Evolutionary conservation across 2,797 vertebrate species (phyloP).

Genomic region (Danio kyathit): DNA sequence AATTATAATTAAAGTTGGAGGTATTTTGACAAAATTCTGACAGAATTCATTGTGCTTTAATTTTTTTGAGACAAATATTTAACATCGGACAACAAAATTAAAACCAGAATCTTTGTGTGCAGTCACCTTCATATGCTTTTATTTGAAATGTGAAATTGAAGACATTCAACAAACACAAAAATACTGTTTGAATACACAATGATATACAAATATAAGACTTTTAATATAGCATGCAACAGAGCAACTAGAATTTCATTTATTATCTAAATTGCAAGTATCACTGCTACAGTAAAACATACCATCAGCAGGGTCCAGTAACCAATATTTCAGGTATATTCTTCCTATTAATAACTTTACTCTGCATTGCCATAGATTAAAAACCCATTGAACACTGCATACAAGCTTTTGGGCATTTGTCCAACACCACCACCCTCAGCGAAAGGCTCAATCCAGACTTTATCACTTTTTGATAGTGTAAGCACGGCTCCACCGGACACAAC

Average conservation of each 20-base stretch:
- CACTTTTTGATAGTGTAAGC: slow-evolving; percentile 56
- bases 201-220: neutral
- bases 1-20: too few species aligned
- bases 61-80: too few species aligned
- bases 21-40: too few species aligned
- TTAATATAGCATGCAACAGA: neutral
- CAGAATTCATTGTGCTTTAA: too few species aligned
- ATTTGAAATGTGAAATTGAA: slow-evolving; percentile 18
- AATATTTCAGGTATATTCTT: neutral
- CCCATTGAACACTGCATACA: slow-evolving; percentile 77
- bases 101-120: neutral
- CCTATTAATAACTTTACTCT: neutral
- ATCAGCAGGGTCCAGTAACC: neutral
- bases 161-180: neutral
- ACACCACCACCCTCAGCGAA: slow-evolving; percentile 55
- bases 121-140: slow-evolving; percentile 1
- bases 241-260: neutral
- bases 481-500: slow-evolving; percentile 80
- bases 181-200: neutral
- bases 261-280: neutral
- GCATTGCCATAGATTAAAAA: slow-evolving; percentile 51
- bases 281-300: neutral
- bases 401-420: slow-evolving; percentile 66
- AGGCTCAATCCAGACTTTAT: slow-evolving; percentile 78
- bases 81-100: neutral